A percentile compares a stretch with the other conserved stretches of the same genome.
Evolutionary conservation across 2,888 invertebrate genomes (phyloP).

Genomic region (Heliconius charithonia): DNA sequence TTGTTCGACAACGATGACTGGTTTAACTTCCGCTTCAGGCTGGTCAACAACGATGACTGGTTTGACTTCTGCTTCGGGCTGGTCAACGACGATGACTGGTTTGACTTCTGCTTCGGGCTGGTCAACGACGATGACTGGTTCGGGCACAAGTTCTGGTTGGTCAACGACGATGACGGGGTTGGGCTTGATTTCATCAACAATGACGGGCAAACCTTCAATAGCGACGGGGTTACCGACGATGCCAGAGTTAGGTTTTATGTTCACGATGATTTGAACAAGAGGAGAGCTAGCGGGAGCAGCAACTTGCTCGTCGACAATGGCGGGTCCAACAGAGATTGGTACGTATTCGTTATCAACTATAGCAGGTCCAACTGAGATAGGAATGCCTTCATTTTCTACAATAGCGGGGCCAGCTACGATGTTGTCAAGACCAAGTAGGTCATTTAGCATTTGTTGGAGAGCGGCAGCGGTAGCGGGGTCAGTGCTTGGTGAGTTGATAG

Average conservation of each 20-base stretch:
- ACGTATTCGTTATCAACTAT: slow-evolving; percentile 49
- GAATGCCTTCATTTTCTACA: slow-evolving; percentile 47
- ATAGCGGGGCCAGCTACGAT: slow-evolving; percentile 44
- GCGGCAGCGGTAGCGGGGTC: slow-evolving; percentile 51
- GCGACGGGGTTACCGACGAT: slow-evolving; percentile 19
- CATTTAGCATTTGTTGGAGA: background rate
- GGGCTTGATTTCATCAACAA: slow-evolving; percentile 35
- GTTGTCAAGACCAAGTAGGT: background rate
- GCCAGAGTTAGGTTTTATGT: slow-evolving; percentile 42
- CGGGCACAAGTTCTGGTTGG: background rate
- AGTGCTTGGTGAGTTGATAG: slow-evolving; percentile 57
- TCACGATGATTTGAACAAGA: slow-evolving; percentile 51
- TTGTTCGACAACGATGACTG: no score
- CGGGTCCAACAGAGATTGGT: slow-evolving; percentile 42
- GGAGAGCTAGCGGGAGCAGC: slow-evolving; percentile 46
- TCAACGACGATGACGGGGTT: slow-evolving; percentile 14
- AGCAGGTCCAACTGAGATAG: slow-evolving; percentile 51
- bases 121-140: no score
- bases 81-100: no score
- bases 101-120: no score
- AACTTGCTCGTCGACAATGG: slow-evolving; percentile 40
- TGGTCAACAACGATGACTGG: no score
- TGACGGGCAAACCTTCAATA: background rate
- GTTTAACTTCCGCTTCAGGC: no score
- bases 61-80: no score